A percentile compares a stretch with the other conserved stretches of the same genome.
These are phyloP conservation scores for Muricea muricata DNA, from an alignment of 92 coral and sea anemone species.

Conservation along the genomic window DNA sequence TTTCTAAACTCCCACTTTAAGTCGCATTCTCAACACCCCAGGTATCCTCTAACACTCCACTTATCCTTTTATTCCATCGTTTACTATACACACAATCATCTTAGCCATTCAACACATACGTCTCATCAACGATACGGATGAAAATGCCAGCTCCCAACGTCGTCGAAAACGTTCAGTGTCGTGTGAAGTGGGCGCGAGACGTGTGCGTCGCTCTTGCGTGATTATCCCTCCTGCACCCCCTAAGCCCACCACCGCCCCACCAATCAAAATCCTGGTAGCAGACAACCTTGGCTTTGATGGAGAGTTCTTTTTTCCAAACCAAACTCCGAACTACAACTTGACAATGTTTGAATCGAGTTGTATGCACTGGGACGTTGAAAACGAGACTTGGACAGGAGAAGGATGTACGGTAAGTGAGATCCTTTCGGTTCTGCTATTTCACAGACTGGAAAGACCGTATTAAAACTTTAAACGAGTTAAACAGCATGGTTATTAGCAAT, in stretches of 20 bases:
- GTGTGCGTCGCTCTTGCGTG: constrained; percentile 88
- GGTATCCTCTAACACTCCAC: too few species aligned
- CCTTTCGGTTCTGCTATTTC: too few species aligned
- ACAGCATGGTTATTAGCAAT: too few species aligned
- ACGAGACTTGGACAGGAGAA: constrained; percentile 69
- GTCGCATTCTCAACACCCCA: too few species aligned
- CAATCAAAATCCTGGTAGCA: constrained; percentile 56
- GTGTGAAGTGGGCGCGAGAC: constrained; percentile 51
- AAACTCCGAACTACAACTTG: constrained; percentile 66
- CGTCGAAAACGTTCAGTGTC: constrained; percentile 72
- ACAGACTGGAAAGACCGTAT: too few species aligned
- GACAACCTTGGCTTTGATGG: constrained; percentile 81
- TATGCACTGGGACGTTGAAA: constrained; percentile 69
- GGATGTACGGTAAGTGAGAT: constrained; percentile 83
- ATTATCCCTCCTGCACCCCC: constrained; percentile 94
- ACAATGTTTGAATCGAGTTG: constrained; percentile 80
- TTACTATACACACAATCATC: constrained; percentile 26
- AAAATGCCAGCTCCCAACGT: background rate
- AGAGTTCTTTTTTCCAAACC: constrained; percentile 67
- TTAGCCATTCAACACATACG: background rate
- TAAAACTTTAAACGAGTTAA: background rate
- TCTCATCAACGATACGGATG: background rate
- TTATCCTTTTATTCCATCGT: background rate
- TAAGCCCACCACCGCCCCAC: constrained; percentile 71
- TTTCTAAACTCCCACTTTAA: too few species aligned